These are phyloP conservation scores for Dendrolimus punctatus DNA, from an alignment of 1,140 invertebrate species.

Conservation along the genomic window DNA sequence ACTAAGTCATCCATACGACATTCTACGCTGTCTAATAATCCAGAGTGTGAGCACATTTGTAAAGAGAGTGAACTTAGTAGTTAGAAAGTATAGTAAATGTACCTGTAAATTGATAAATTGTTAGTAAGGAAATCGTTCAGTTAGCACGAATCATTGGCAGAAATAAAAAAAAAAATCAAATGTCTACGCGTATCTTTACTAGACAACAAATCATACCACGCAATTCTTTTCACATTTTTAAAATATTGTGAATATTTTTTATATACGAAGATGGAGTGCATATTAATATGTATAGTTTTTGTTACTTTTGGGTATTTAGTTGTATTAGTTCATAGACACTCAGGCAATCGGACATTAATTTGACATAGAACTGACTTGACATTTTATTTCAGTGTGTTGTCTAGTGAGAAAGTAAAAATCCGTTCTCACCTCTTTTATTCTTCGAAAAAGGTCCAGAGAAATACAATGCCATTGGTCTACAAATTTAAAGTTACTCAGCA, in stretches of 20 bases:
- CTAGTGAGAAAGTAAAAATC: too few species aligned
- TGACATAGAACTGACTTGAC: too few species aligned
- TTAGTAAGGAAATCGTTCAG: too few species aligned
- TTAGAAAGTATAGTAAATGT: slow-evolving; percentile 53
- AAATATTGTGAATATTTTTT: slow-evolving; percentile 53
- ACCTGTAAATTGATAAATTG: slow-evolving; percentile 25
- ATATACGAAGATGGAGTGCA: slow-evolving; percentile 38
- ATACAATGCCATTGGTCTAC: too few species aligned
- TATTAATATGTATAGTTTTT: slow-evolving; percentile 29
- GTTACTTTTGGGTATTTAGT: slow-evolving; percentile 12
- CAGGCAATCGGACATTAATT: too few species aligned
- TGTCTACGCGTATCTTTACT: not conserved
- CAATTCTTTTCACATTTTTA: slow-evolving; percentile 58
- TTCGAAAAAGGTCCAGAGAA: too few species aligned
- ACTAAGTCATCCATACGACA: slow-evolving; percentile 43
- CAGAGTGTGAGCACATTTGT: slow-evolving; percentile 34
- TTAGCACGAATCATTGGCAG: too few species aligned
- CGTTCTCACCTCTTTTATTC: too few species aligned
- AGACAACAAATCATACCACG: slow-evolving; percentile 25
- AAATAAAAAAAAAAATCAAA: too few species aligned
- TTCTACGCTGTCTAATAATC: slow-evolving; percentile 28
- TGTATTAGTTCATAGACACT: too few species aligned
- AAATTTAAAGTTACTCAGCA: too few species aligned
- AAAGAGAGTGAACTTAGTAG: slow-evolving; percentile 1
- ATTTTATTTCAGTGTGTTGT: too few species aligned